Evolutionary conservation across 2,113 vertebrate genomes (phyloP).

Genomic region (Copsychus sechellarum): DNA sequence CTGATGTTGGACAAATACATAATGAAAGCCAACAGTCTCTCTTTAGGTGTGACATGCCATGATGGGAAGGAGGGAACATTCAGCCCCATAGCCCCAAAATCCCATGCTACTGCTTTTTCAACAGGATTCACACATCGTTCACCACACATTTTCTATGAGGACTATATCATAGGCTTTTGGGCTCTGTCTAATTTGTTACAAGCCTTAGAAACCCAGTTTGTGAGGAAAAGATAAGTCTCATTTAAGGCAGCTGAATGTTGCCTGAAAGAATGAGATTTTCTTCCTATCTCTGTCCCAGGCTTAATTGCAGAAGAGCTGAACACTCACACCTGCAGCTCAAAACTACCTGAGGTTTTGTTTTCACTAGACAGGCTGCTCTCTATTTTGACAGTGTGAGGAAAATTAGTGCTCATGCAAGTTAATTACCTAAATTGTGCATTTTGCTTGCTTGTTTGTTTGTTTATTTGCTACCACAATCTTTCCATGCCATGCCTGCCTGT

Average conservation of each 20-base stretch:
- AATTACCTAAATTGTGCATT: background rate
- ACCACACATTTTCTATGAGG: background rate
- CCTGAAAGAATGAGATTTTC: background rate
- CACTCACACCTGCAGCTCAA: background rate
- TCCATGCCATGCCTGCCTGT: background rate
- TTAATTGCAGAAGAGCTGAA: background rate
- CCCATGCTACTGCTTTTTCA: background rate
- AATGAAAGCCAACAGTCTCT: background rate
- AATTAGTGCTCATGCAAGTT: background rate
- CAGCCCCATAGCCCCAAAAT: background rate
- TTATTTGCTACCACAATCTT: background rate
- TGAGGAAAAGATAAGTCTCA: background rate
- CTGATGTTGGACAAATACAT: background rate
- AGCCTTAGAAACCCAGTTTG: background rate
- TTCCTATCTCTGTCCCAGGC: background rate
- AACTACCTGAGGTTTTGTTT: background rate
- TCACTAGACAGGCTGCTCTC: background rate
- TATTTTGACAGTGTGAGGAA: background rate
- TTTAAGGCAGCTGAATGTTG: background rate
- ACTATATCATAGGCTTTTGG: background rate
- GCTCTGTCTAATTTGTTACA: background rate
- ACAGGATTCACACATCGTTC: background rate
- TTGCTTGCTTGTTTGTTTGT: background rate
- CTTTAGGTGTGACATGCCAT: background rate
- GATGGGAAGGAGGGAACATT: background rate